These are phyloP conservation scores for Copidosoma aretas DNA, from an alignment of 2,888 invertebrate species.

Conservation along the genomic window DNA sequence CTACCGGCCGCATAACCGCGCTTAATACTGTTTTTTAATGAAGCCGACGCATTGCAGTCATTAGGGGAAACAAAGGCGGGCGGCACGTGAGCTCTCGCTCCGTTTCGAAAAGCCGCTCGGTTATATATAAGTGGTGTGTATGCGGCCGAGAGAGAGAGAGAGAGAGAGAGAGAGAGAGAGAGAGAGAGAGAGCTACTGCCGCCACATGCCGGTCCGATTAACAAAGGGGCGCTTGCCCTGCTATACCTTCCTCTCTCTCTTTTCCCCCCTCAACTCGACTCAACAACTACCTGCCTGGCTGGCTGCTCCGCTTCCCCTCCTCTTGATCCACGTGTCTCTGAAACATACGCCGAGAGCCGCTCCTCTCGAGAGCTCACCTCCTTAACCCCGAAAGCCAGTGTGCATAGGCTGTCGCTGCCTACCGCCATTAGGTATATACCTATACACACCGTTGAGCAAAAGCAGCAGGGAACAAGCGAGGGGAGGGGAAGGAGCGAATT, in stretches of 20 bases:
- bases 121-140: no score
- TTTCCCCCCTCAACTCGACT: conserved; percentile 21
- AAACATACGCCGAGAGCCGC: conserved; percentile 32
- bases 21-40: conserved; percentile 37
- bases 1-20: conserved; percentile 17
- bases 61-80: conserved; percentile 28
- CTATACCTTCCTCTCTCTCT: neutral
- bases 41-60: conserved; percentile 30
- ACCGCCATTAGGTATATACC: neutral
- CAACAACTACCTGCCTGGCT: neutral
- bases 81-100: neutral
- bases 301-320: no score
- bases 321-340: conserved; percentile 13
- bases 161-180: no score
- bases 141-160: no score
- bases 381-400: conserved; percentile 46
- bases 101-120: neutral
- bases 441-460: neutral
- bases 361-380: conserved; percentile 42
- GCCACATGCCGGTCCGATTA: conserved; percentile 25
- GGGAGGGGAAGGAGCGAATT: conserved; percentile 36
- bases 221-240: conserved; percentile 27
- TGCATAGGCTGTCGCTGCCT: conserved; percentile 8
- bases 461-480: conserved; percentile 14
- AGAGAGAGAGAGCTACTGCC: no score